Evolutionary conservation across 2,797 vertebrate genomes (phyloP), one percentile per base, ranked within the genome.

Genomic region (Neopelma chrysocephalum): DNA sequence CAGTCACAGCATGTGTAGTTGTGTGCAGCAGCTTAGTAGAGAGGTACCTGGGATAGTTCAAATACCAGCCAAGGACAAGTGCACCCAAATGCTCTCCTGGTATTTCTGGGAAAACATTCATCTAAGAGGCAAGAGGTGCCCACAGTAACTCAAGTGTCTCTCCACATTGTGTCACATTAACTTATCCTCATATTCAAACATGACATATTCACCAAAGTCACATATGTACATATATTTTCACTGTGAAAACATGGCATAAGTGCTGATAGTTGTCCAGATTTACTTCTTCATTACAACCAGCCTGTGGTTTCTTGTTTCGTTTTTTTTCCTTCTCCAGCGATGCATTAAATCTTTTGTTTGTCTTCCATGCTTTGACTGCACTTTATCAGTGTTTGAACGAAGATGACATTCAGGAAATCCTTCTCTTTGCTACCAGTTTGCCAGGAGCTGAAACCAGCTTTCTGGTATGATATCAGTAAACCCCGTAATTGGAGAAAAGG

Each of bases 301-400:
- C 6, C 15, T 82, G 38, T 53, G 11, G 3, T 60, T 87, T 91
- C 32, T 89, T 54, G 18, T 50, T 48, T 71, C 32, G 22, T 21
- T 89, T 72, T 72, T 87, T 87, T 89, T 32, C 40, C 11, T 83
- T 82, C 48, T 85, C 19, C 9, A 38, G 38, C 15, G 89, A 23
- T 36, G 25, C 15, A 53, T 94, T 57, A 78, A 64, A 68, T 32
- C 29, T 70, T 88, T 84, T 58, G 9, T 79, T 83, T 79, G 17
- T 66, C 51, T 87, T 82, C n/a, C 8, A 32, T 95, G 17, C 34
- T 82, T 71, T 85, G 56, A 50, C 57, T 78, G 60, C 10, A 60
- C 15, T 93, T 93, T 56, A n/a, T 89, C 78, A 73, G 69, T 73
- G 42, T 82, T 92, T 87, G 89, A 90, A 82, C 45, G 53, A 89